phyloP scores from a whole-genome alignment of 2,888 invertebrate genomes.

The Cataglyphis cursor region DNA sequence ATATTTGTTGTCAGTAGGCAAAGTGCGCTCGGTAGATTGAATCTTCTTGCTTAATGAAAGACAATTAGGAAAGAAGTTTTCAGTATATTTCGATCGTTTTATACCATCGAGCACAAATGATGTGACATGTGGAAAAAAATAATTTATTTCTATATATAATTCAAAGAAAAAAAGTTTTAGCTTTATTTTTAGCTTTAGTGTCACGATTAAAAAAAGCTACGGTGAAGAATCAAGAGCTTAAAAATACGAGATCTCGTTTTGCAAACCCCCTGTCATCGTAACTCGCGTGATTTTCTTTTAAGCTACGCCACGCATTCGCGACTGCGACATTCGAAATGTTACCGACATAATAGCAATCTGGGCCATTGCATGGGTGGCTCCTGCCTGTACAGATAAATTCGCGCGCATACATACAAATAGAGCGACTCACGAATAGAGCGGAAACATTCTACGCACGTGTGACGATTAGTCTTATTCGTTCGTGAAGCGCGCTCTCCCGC shows the following conservation, averaged over 20 bases:
- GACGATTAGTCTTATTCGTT: constrained; percentile 33
- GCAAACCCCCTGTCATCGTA: not conserved
- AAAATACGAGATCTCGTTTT: not conserved
- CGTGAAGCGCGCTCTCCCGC: not conserved
- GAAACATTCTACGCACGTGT: constrained; percentile 30
- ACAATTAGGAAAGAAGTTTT: not conserved
- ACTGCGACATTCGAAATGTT: constrained; percentile 40
- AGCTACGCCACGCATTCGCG: not conserved
- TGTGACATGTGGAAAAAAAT: not conserved
- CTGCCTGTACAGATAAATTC: constrained; percentile 2
- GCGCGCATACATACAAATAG: constrained; percentile 1
- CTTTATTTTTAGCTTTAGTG: not conserved
- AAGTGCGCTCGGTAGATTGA: not conserved
- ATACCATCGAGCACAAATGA: not conserved
- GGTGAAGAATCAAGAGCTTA: not conserved
- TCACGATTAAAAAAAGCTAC: not conserved
- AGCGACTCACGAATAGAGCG: constrained; percentile 19
- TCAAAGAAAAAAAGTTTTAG: not conserved
- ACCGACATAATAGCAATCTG: constrained; percentile 58
- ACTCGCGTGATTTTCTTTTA: not conserved
- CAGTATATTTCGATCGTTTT: not conserved
- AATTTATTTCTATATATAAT: not conserved
- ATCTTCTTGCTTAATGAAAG: not conserved
- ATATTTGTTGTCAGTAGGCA: not conserved
- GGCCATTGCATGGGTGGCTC: constrained; percentile 63